phyloP scores from a whole-genome alignment of 2,888 invertebrate genomes.

The Epistrophe eligans region DNA sequence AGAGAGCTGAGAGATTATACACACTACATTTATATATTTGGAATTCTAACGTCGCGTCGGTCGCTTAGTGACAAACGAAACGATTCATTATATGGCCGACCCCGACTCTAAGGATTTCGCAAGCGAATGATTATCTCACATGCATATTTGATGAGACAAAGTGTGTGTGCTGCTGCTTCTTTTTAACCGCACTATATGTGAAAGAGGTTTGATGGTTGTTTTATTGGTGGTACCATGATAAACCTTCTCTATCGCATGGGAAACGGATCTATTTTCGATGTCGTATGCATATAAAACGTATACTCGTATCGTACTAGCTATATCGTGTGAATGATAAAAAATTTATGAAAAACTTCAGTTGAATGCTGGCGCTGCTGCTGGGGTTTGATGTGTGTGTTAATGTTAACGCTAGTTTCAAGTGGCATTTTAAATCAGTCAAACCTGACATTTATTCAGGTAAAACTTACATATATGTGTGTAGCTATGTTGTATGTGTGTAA shows the following conservation, averaged over 20 bases:
- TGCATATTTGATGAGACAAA: constrained; percentile 28
- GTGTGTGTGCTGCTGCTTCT: constrained; percentile 6
- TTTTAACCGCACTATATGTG: not conserved
- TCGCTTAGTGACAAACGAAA: constrained; percentile 53
- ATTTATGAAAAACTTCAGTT: constrained; percentile 65
- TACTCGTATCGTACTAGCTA: too few relatives aligned
- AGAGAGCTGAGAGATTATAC: not conserved
- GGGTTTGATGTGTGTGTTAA: constrained; percentile 32
- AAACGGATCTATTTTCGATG: constrained; percentile 41
- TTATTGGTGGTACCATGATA: not conserved
- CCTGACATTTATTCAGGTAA: not conserved
- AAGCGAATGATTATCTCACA: constrained; percentile 53
- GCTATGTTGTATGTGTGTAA: not conserved
- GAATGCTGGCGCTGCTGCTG: not conserved
- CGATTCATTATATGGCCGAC: constrained; percentile 51
- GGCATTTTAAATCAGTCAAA: constrained; percentile 70
- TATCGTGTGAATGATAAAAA: constrained; percentile 62
- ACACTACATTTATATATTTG: constrained; percentile 36
- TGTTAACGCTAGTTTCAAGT: constrained; percentile 58
- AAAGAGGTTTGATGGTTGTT: not conserved
- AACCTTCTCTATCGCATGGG: not conserved
- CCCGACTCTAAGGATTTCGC: constrained; percentile 58
- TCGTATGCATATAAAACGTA: too few relatives aligned
- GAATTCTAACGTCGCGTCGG: constrained; percentile 35
- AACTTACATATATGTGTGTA: not conserved